A percentile compares a stretch with the other conserved stretches of the same genome.
These are phyloP conservation scores for Loriculus beryllinus DNA, from an alignment of 2,797 vertebrate genomes.

Conservation along the genomic window DNA sequence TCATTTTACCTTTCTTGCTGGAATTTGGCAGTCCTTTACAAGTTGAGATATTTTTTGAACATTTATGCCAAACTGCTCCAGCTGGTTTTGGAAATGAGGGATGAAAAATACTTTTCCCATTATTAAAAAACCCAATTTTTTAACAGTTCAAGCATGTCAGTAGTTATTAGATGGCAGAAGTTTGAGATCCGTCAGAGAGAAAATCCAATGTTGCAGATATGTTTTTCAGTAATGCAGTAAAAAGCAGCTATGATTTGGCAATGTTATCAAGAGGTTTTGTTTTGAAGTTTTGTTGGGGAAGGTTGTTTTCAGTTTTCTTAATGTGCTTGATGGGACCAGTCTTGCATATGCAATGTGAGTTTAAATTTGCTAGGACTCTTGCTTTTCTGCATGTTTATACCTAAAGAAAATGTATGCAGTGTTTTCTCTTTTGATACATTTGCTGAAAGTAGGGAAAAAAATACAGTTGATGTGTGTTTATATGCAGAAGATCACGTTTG, in stretches of 20 bases:
- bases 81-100: neutral
- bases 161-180: conserved; percentile 13
- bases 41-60: neutral
- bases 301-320: neutral
- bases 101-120: conserved; percentile 20
- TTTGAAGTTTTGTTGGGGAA: neutral
- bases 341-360: neutral
- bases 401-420: neutral
- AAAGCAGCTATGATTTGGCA: neutral
- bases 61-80: neutral
- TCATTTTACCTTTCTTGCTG: conserved; percentile 9
- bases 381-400: neutral
- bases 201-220: neutral
- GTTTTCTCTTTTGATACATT: neutral
- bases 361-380: neutral
- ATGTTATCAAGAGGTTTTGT: neutral
- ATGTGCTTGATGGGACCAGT: neutral
- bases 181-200: neutral
- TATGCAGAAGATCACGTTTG: fast-evolving
- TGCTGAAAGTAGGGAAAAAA: neutral
- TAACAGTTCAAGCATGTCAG: neutral
- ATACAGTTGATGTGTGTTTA: neutral
- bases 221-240: neutral
- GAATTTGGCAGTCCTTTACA: conserved; percentile 15
- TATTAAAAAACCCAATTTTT: neutral